Evolutionary conservation across 1,140 invertebrate genomes (phyloP), one percentile per base, ranked within the genome.

Genomic region (Nasonia longicornis): DNA sequence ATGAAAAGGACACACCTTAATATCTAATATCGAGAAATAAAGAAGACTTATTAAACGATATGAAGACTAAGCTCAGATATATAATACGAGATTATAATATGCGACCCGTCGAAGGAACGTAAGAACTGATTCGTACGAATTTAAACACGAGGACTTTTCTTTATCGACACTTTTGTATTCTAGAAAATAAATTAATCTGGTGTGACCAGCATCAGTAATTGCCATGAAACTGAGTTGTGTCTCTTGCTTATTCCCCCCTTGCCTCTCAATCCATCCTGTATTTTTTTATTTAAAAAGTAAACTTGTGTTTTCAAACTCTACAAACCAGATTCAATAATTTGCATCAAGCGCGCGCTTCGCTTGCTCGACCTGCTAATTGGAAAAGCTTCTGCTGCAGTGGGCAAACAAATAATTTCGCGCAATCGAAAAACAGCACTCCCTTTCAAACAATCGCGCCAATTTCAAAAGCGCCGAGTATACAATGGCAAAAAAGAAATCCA

Each of bases 111-210:
- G 29, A 79, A 79, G 52, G 42, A 75, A 29, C 48, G 70, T 70
- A 45, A 79, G 48, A 75, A 79, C 45, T 69, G 73, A 82, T 79
- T 79, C 64, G 64, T 76, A 82, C 77, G 81, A 82, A 82, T 82
- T 82, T 79, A 79, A 72, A 73, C 52, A 58, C 58, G 48, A 79
- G 16, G 70, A 69, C 64, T 74, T 82, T 82, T 79, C 71, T 77
- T 79, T 79, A 66, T 79, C 81, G 52, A 82, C 71, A 75, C 58
- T 82, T 82, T 82, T 82, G 64, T 82, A 82, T 82, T 79, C 81
- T 82, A 82, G 81, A 75, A 70, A 79, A 82, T 79, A 79, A 82
- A 82, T 82, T 63, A 79, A 69, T 70, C 81, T 76, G 77, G 67
- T 82, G 81, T 20, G 45, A 77, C 35, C 8, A 77, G 35, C 80